phyloP scores from a whole-genome alignment of 2,888 invertebrate species.

The Biston betularia region DNA sequence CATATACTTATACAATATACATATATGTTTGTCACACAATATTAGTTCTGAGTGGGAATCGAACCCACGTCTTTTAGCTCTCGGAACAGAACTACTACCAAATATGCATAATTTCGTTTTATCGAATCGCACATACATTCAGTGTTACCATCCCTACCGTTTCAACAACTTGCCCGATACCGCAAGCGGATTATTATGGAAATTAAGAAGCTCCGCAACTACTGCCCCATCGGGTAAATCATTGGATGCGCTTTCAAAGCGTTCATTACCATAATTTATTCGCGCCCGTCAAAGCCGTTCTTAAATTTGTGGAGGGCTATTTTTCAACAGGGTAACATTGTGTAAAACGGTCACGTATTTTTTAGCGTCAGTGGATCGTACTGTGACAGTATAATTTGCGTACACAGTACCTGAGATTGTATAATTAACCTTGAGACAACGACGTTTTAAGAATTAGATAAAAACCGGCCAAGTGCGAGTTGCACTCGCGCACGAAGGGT shows the following conservation, averaged over 20 bases:
- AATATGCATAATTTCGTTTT: constrained; percentile 12
- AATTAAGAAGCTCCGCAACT: constrained; percentile 64
- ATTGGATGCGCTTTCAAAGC: constrained; percentile 81
- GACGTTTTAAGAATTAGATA: background rate
- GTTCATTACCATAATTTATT: constrained; percentile 85
- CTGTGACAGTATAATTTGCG: constrained; percentile 34
- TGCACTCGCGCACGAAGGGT: no score
- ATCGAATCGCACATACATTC: constrained; percentile 10
- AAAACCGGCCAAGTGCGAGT: no score
- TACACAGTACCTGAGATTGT: constrained; percentile 20
- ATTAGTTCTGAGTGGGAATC: background rate
- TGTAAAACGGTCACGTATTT: constrained; percentile 83
- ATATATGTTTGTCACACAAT: no score
- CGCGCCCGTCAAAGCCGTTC: constrained; percentile 80
- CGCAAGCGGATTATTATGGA: constrained; percentile 69
- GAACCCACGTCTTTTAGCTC: no score
- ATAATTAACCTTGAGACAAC: constrained; percentile 24
- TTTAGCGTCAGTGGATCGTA: constrained; percentile 71
- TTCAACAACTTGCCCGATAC: constrained; percentile 6
- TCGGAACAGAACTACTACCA: no score
- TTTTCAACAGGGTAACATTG: constrained; percentile 77
- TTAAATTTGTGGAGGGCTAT: constrained; percentile 81
- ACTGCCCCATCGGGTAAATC: constrained; percentile 68
- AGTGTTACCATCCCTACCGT: constrained; percentile 5
- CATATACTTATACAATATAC: no score